A percentile compares a stretch with the other conserved stretches of the same genome.
Evolutionary conservation across 2,888 invertebrate species (phyloP).

Genomic region (Yponomeuta plumbellus): DNA sequence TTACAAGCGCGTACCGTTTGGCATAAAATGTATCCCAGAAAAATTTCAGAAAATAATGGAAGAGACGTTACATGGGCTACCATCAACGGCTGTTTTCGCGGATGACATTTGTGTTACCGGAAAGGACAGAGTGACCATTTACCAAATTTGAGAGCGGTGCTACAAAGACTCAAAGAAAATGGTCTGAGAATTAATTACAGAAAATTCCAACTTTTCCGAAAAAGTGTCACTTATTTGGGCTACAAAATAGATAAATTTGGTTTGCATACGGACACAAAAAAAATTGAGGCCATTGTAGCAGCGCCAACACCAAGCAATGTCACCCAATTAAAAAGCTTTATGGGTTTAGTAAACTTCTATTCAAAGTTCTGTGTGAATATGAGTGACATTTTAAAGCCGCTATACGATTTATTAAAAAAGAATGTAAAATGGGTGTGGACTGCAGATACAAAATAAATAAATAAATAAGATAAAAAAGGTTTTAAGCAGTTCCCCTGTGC

Average conservation of each 20-base stretch:
- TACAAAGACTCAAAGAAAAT: no score
- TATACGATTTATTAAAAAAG: slow-evolving; percentile 11
- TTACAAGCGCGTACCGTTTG: no score
- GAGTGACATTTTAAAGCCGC: slow-evolving; percentile 15
- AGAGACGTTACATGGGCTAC: slow-evolving; percentile 26
- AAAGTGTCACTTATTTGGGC: slow-evolving; percentile 24
- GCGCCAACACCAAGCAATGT: no score
- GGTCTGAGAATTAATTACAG: slow-evolving; percentile 24
- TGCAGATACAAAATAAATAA: slow-evolving; percentile 15
- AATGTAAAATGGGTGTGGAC: slow-evolving; percentile 12
- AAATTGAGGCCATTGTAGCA: no score
- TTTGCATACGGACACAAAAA: no score
- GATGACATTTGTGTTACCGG: slow-evolving; percentile 29
- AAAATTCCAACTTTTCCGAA: slow-evolving; percentile 27
- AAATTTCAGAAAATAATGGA: slow-evolving; percentile 32
- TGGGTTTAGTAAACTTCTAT: no score
- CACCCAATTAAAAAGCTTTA: no score
- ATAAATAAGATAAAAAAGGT: slow-evolving; percentile 18
- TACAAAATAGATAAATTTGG: no score
- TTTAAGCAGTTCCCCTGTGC: slow-evolving; percentile 14
- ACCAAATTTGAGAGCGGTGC: slow-evolving; percentile 25
- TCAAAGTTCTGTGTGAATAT: no score
- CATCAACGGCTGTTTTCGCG: slow-evolving; percentile 24
- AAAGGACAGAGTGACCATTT: slow-evolving; percentile 19
- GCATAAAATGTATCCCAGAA: slow-evolving; percentile 26